These are phyloP conservation scores for Columba janthina DNA, from an alignment of 2,113 vertebrate species.

Conservation along the genomic window DNA sequence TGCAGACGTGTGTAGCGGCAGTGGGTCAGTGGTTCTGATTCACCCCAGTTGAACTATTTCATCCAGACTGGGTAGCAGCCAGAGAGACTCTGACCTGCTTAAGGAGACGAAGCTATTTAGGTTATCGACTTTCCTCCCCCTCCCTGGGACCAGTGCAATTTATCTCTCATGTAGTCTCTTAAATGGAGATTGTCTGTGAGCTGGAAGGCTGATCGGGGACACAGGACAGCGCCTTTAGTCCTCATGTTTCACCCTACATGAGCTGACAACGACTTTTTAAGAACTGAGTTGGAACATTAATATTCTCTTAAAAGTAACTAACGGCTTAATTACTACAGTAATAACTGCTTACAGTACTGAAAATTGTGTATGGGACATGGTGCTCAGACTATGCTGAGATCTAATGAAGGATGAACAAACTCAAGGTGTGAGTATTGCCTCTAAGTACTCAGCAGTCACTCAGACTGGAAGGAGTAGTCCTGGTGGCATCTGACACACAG, in stretches of 20 bases:
- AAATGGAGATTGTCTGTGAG: neutral
- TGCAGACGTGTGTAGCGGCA: neutral
- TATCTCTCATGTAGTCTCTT: neutral
- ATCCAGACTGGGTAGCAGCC: neutral
- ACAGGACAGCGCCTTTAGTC: neutral
- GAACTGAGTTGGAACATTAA: neutral
- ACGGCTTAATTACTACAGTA: neutral
- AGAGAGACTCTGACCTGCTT: neutral
- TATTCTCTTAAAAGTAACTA: neutral
- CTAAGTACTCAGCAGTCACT: neutral
- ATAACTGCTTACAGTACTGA: neutral
- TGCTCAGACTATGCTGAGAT: fast-evolving
- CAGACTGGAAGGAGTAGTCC: neutral
- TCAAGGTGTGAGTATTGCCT: neutral
- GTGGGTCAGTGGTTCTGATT: neutral
- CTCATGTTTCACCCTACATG: neutral
- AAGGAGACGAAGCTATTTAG: neutral
- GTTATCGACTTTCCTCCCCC: neutral
- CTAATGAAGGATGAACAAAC: neutral
- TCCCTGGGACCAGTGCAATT: neutral
- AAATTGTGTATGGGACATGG: neutral
- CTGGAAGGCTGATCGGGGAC: too few relatives aligned
- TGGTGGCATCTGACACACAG: neutral
- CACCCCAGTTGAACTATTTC: slow-evolving; percentile 43
- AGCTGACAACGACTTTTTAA: neutral